Evolutionary conservation across 2,113 vertebrate species (phyloP).

Genomic region (Daubentonia madagascariensis): DNA sequence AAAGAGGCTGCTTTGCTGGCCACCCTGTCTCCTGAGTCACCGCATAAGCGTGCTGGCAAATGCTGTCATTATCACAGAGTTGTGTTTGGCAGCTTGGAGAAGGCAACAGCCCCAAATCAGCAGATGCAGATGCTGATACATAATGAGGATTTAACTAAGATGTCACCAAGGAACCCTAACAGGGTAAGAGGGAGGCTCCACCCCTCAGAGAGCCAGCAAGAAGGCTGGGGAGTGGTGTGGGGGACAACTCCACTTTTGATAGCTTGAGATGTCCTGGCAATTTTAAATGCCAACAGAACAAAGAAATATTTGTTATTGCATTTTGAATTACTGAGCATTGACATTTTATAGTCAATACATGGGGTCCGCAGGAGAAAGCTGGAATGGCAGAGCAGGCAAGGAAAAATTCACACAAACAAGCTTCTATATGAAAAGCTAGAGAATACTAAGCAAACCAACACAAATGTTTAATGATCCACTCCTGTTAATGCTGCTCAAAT

Average conservation of each 20-base stretch:
- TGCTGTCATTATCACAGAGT: conserved; percentile 53
- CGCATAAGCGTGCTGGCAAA: conserved; percentile 57
- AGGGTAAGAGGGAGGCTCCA: background rate
- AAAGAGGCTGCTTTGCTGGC: conserved; percentile 76
- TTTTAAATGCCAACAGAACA: conserved; percentile 57
- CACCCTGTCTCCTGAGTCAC: conserved; percentile 76
- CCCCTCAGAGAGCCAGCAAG: background rate
- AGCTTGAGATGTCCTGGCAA: background rate
- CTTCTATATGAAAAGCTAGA: background rate
- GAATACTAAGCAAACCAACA: conserved; percentile 2
- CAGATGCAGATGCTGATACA: conserved; percentile 46
- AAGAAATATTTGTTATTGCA: conserved; percentile 47
- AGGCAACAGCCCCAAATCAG: conserved; percentile 39
- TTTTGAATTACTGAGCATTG: conserved; percentile 30
- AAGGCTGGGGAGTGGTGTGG: background rate
- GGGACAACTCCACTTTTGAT: background rate
- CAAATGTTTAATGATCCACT: conserved; percentile 22
- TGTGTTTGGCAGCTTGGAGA: conserved; percentile 54
- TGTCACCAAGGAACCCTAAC: background rate
- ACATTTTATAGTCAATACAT: conserved; percentile 54
- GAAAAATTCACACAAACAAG: conserved; percentile 38
- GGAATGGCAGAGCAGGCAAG: conserved; percentile 14
- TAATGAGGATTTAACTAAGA: background rate
- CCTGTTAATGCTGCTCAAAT: conserved; percentile 32
- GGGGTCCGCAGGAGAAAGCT: conserved; percentile 35